Percentiles rank a stretch among this genome's conserved stretches.
These are phyloP conservation scores for Antigone vipio DNA, from an alignment of 2,113 vertebrate genomes.

Conservation along the genomic window DNA sequence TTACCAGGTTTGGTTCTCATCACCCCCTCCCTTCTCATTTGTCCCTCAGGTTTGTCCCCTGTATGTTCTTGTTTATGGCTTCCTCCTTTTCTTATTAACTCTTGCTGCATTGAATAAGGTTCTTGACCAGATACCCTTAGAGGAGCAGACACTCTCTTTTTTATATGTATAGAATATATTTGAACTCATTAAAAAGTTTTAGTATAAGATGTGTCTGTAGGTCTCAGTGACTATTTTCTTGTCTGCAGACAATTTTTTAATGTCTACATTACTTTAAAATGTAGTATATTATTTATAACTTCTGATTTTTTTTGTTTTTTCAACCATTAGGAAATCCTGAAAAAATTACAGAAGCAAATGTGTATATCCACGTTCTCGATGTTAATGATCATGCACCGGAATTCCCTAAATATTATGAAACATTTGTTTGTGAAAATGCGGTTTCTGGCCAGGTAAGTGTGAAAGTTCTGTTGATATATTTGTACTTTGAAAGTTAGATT, in stretches of 20 bases:
- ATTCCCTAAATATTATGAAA: slow-evolving; percentile 84
- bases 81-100: neutral
- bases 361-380: slow-evolving; percentile 87
- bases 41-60: neutral
- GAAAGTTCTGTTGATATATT: neutral
- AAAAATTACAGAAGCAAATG: slow-evolving; percentile 79
- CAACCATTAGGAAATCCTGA: slow-evolving; percentile 76
- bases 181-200: neutral
- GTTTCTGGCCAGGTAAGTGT: slow-evolving; percentile 82
- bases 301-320: slow-evolving; percentile 16
- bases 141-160: neutral
- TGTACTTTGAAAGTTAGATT: neutral
- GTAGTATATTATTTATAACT: neutral
- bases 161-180: neutral
- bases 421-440: slow-evolving; percentile 91
- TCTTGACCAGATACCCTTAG: neutral
- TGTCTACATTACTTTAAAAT: neutral
- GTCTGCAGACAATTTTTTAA: neutral
- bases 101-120: neutral
- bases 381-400: slow-evolving; percentile 90
- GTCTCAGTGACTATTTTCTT: neutral
- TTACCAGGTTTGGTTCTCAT: neutral
- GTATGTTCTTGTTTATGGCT: neutral
- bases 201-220: neutral
- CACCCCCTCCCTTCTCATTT: neutral